Evolutionary conservation across 2,888 invertebrate species (phyloP), one percentile per base, ranked within the genome.

Genomic region (Corythucha ciliata): DNA sequence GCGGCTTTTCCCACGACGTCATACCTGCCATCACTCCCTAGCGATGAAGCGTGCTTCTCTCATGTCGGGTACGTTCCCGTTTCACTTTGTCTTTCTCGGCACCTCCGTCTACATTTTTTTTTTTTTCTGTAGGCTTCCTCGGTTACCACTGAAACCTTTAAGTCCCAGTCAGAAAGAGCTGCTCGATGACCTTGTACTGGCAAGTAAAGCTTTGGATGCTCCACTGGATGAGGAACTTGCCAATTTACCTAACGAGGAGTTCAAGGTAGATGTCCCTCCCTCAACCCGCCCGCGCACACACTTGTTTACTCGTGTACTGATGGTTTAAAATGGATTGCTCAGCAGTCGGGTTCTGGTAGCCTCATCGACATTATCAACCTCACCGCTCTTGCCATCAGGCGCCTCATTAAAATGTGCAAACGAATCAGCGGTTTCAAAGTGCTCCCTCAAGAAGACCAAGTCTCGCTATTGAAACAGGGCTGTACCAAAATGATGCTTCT

Each of bases 401-500:
- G 94, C 48, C 71, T 87, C 48, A 76, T 78, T 52, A 72, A 74
- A 62, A 77, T 77, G 71, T 72, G 75, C 10, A 78, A 78, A 60
- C 69, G 71, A 57, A 67, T 79, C 42, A 68, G 66, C 64, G 87
- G 89, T 2, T 97, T 97, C 69, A 86, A 87, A 66, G 85, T 83
- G 63, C 83, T 97, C 78, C 89, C 90, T 65, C 90, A 93, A 64
- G 90, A 89, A 62, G 94, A 96, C 68, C 94, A 96, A 71, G 80
- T 90, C 47, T 79, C 81, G 18, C 70, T 91, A 10, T 69, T 93
- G 7, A 93, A 92, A 68, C 92, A 93, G 1, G 92, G 94, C 1
- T 92, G 92, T 65, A 92, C 91, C 41, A 96, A 97, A 70, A 86
- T 97, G 81, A 84, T 97, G 81, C 84, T 97, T 52, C 75, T 97